These are phyloP conservation scores for Mustelus asterias DNA, from an alignment of 2,113 vertebrate species.

Conservation along the genomic window DNA sequence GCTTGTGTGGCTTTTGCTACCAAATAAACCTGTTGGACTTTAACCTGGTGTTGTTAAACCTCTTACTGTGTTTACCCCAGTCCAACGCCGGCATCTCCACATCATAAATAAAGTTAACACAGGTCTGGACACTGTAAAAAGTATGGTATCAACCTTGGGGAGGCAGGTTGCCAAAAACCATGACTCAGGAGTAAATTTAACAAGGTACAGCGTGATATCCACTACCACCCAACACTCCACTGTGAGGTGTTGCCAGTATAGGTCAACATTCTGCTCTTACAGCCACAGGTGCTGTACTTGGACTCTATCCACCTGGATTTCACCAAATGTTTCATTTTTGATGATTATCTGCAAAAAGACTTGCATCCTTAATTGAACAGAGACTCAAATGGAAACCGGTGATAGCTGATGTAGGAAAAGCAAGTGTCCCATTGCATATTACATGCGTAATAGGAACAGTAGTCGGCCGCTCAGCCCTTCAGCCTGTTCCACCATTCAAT, in stretches of 20 bases:
- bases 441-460: too few relatives aligned
- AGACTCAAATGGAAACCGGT: not conserved
- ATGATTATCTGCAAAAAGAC: not conserved
- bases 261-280: not conserved
- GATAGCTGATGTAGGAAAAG: not conserved
- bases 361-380: not conserved
- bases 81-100: too few relatives aligned
- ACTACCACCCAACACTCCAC: not conserved
- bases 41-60: too few relatives aligned
- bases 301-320: too few relatives aligned
- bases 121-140: not conserved
- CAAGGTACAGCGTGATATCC: not conserved
- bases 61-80: too few relatives aligned
- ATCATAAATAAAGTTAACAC: not conserved
- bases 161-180: not conserved
- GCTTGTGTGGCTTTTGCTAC: too few relatives aligned
- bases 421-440: not conserved
- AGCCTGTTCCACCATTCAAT: too few relatives aligned
- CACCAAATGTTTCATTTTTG: too few relatives aligned
- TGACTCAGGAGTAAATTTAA: not conserved
- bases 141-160: not conserved
- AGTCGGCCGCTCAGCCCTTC: too few relatives aligned
- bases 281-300: too few relatives aligned
- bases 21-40: too few relatives aligned
- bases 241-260: not conserved